These are phyloP conservation scores for Dolichoris vasculosae DNA, from an alignment of 1,140 invertebrate species.

Conservation along the genomic window DNA sequence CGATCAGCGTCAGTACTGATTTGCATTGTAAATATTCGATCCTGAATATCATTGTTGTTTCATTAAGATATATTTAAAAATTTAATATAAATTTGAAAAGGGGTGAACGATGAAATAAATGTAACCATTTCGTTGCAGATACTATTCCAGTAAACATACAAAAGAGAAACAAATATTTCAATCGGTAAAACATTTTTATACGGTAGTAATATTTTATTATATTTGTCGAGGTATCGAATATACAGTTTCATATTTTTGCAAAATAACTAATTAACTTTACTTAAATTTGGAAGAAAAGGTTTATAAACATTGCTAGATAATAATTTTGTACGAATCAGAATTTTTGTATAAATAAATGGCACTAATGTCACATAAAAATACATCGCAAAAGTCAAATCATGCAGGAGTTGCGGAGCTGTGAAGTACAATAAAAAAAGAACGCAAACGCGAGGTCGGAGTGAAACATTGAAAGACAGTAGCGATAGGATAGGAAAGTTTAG, in stretches of 20 bases:
- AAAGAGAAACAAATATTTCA: neutral
- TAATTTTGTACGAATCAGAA: neutral
- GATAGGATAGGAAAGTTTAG: slow-evolving; percentile 30
- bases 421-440: too few relatives aligned
- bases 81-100: neutral
- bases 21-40: neutral
- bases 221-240: too few relatives aligned
- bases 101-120: neutral
- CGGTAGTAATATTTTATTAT: too few relatives aligned
- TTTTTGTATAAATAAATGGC: too few relatives aligned
- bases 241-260: too few relatives aligned
- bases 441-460: neutral
- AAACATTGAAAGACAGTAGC: neutral
- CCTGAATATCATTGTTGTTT: neutral
- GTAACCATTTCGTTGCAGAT: neutral
- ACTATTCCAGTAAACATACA: too few relatives aligned
- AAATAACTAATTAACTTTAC: too few relatives aligned
- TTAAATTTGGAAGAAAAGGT: too few relatives aligned
- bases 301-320: neutral
- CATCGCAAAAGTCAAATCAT: too few relatives aligned
- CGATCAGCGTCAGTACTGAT: neutral
- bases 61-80: neutral
- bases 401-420: too few relatives aligned
- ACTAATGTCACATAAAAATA: too few relatives aligned
- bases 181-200: too few relatives aligned